Conservation (phyloP, 1,140 invertebrate species). For the Myzus persicae region DNA sequence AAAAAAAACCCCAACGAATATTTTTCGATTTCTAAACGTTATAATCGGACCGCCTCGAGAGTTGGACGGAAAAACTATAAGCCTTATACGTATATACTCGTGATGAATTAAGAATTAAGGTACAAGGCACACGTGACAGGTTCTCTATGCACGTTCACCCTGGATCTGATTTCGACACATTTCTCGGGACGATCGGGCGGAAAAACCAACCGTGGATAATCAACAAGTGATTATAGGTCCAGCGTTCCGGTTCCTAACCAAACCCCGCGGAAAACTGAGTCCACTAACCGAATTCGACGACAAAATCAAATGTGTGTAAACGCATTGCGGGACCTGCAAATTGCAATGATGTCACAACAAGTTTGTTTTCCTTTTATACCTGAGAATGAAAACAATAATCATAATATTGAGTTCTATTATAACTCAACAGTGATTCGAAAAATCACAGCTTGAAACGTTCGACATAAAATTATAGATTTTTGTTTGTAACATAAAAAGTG, state of each 20-base stretch:
- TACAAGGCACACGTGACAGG: not conserved
- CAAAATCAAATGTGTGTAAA: not conserved
- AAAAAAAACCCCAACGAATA: slow-evolving; percentile 2
- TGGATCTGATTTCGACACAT: slow-evolving; percentile 24
- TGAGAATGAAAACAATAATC: not conserved
- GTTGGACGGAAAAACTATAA: not conserved
- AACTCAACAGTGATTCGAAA: not conserved
- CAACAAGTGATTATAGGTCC: not conserved
- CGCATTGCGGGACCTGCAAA: not conserved
- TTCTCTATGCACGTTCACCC: not conserved
- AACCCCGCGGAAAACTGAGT: not conserved
- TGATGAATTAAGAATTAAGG: not conserved
- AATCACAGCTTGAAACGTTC: not conserved
- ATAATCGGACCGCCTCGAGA: not conserved
- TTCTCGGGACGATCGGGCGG: not conserved
- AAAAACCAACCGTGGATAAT: slow-evolving; percentile 37
- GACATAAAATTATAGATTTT: no score
- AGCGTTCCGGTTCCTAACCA: slow-evolving; percentile 25
- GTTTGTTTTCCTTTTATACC: not conserved
- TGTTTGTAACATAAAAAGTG: not conserved
- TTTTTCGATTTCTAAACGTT: slow-evolving; percentile 24
- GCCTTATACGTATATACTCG: not conserved
- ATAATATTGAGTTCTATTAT: not conserved
- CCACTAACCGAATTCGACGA: not conserved
- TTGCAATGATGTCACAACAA: not conserved